Conservation (phyloP, 1,140 invertebrate genomes). For the Drosophila pandora region DNA sequence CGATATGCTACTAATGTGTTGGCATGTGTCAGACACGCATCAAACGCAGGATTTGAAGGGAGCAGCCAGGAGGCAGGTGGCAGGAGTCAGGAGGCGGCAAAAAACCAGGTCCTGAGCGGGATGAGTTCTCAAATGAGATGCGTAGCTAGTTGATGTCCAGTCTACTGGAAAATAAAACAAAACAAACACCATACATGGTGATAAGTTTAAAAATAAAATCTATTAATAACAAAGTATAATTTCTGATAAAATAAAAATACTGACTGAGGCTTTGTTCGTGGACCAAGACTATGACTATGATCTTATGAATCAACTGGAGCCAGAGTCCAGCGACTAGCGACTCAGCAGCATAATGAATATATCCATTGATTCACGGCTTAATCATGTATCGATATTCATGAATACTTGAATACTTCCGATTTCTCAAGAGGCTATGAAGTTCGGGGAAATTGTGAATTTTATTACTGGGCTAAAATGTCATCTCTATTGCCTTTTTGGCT, state of each 20-base stretch:
- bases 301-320: conserved; percentile 20
- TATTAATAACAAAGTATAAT: neutral
- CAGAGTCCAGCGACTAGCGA: neutral
- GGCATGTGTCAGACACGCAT: conserved; percentile 74
- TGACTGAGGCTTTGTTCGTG: neutral
- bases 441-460: too few relatives aligned
- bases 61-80: conserved; percentile 5
- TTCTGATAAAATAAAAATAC: too few relatives aligned
- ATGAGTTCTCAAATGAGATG: conserved; percentile 20
- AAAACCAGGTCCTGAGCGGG: conserved; percentile 5
- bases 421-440: too few relatives aligned
- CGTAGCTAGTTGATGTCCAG: neutral
- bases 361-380: conserved; percentile 30
- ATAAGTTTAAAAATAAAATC: neutral
- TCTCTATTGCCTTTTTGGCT: neutral
- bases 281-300: conserved; percentile 22
- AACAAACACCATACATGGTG: neutral
- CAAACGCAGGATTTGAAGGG: conserved; percentile 54
- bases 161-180: neutral
- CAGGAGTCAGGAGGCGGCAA: neutral
- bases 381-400: conserved; percentile 9
- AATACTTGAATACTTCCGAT: neutral
- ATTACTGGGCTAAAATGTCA: neutral
- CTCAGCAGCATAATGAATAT: conserved; percentile 30
- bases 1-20: conserved; percentile 63